A percentile compares a stretch with the other conserved stretches of the same genome.
Evolutionary conservation across 30 jellyfish, hydroid and myxozoan species (phyloP).

Genomic region (Cassiopea andromeda): DNA sequence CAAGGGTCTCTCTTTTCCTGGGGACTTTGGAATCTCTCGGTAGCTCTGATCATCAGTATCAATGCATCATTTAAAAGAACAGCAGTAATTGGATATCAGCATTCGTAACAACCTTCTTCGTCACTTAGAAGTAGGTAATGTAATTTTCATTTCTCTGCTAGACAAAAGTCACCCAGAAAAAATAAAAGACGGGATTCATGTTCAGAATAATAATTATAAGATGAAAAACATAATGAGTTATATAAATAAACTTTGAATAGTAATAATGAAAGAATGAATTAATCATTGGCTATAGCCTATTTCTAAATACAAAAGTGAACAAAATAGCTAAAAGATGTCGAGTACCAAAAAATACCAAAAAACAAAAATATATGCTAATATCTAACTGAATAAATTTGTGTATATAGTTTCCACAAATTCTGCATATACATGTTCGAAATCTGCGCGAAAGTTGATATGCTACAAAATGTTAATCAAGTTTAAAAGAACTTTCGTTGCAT

Average conservation of each 20-base stretch:
- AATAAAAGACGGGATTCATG: background rate
- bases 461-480: too few relatives aligned
- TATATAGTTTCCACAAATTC: background rate
- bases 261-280: background rate
- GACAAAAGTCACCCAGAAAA: background rate
- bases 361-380: background rate
- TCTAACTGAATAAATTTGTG: background rate
- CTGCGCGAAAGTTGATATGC: too few relatives aligned
- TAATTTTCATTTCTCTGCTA: too few relatives aligned
- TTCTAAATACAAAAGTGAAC: background rate
- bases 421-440: too few relatives aligned
- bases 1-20: too few relatives aligned
- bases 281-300: background rate
- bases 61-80: too few relatives aligned
- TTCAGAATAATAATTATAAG: background rate
- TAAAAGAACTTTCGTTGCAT: too few relatives aligned
- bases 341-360: background rate
- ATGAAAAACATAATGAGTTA: too few relatives aligned
- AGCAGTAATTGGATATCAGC: background rate
- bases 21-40: too few relatives aligned
- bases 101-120: background rate
- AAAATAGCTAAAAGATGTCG: background rate
- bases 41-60: too few relatives aligned
- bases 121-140: too few relatives aligned
- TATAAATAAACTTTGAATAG: background rate